phyloP scores from a whole-genome alignment of 2,888 invertebrate species.

The Eupeodes latifasciatus region DNA sequence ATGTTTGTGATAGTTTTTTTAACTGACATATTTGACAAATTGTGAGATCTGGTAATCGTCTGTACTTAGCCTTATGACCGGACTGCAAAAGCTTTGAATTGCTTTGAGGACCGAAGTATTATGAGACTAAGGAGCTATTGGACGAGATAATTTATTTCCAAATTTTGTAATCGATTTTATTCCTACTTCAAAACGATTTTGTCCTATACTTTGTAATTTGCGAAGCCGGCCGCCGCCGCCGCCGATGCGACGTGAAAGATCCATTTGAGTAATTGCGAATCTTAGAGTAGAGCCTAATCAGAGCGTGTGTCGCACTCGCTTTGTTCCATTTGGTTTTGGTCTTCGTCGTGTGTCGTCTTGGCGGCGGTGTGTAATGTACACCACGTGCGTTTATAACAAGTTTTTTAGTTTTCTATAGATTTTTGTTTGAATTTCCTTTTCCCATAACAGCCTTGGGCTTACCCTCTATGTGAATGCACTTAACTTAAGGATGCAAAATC shows the following conservation, averaged over 20 bases:
- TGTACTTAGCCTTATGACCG: no score
- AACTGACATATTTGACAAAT: no score
- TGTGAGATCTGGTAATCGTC: no score
- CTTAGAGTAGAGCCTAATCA: conserved; percentile 58
- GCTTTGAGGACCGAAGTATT: no score
- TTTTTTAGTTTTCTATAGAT: conserved; percentile 3
- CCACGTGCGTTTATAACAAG: conserved; percentile 64
- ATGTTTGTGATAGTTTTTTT: no score
- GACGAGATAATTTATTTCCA: no score
- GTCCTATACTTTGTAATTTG: neutral
- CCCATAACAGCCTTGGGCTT: conserved; percentile 25
- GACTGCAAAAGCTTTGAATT: no score
- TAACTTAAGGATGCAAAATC: neutral
- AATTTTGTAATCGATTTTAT: no score
- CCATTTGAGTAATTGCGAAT: conserved; percentile 68
- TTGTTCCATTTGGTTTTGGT: conserved; percentile 10
- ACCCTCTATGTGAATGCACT: conserved; percentile 28
- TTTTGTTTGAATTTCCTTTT: conserved; percentile 53
- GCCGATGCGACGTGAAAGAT: neutral
- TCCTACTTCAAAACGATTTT: no score
- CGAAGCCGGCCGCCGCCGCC: conserved; percentile 34
- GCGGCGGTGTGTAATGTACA: conserved; percentile 56
- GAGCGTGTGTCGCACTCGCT: conserved; percentile 53
- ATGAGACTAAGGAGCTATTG: no score
- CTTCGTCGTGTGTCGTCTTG: neutral